Evolutionary conservation across 2,888 invertebrate species (phyloP).

Genomic region (Amiota communis): DNA sequence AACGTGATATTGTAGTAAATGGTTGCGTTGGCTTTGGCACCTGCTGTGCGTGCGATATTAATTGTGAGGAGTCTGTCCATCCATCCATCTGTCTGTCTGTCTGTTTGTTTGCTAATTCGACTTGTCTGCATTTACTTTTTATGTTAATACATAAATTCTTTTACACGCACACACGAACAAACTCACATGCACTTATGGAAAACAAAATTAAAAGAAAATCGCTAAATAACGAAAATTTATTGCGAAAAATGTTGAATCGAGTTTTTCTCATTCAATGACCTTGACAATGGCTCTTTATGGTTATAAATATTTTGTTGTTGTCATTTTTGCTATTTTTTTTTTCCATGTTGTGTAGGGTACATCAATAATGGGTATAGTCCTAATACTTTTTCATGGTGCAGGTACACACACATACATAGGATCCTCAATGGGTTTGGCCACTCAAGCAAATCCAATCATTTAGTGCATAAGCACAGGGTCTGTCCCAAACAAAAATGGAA

Average conservation of each 20-base stretch:
- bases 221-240: constrained; percentile 56
- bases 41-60: constrained; percentile 2
- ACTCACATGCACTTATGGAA: too few species aligned
- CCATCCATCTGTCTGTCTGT: background rate
- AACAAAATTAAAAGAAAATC: background rate
- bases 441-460: too few species aligned
- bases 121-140: constrained; percentile 10
- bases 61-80: background rate
- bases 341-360: too few species aligned
- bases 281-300: constrained; percentile 60
- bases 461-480: too few species aligned
- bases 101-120: background rate
- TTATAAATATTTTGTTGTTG: constrained; percentile 28
- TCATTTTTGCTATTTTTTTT: too few species aligned
- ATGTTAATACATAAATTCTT: constrained; percentile 15
- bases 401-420: too few species aligned
- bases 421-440: too few species aligned
- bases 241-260: constrained; percentile 56
- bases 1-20: background rate
- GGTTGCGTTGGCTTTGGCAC: too few species aligned
- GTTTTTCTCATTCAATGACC: constrained; percentile 63
- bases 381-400: too few species aligned
- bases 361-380: too few species aligned
- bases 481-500: too few species aligned
- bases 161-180: background rate